Percentiles rank a stretch among this genome's conserved stretches.
phyloP scores from a whole-genome alignment of 2,113 vertebrate genomes.

The Scophthalmus maximus region DNA sequence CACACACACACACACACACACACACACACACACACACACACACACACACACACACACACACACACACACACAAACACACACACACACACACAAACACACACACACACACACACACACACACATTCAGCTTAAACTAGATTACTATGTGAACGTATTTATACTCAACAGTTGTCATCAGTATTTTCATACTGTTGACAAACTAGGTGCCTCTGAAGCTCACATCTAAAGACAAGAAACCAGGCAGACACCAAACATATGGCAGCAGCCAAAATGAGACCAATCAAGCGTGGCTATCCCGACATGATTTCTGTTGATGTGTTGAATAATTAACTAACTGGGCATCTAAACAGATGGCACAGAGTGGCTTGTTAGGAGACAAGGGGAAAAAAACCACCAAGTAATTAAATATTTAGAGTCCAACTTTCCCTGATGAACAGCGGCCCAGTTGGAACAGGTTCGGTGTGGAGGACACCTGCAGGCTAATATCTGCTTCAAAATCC shows the following conservation, averaged over 20 bases:
- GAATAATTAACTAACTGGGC: conserved; percentile 71
- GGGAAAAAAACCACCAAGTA: conserved; percentile 29
- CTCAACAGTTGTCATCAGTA: no score
- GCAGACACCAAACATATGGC: conserved; percentile 63
- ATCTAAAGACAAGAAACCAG: conserved; percentile 32
- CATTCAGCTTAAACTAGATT: no score
- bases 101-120: no score
- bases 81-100: no score
- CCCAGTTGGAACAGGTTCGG: conserved; percentile 10
- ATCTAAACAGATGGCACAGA: conserved; percentile 68
- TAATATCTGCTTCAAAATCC: background rate
- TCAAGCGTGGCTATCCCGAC: conserved; percentile 32
- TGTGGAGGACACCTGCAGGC: conserved; percentile 14
- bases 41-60: no score
- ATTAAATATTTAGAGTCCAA: conserved; percentile 61
- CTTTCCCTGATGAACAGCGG: conserved; percentile 26
- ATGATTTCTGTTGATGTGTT: conserved; percentile 49
- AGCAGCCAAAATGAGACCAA: conserved; percentile 29
- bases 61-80: no score
- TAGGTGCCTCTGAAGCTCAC: conserved; percentile 1
- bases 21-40: no score
- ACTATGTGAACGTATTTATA: no score
- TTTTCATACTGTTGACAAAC: conserved; percentile 13
- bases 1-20: no score
- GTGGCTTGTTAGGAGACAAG: conserved; percentile 39